These are phyloP conservation scores for Heteropelma amictum DNA, from an alignment of 2,888 invertebrate species.

Conservation along the genomic window DNA sequence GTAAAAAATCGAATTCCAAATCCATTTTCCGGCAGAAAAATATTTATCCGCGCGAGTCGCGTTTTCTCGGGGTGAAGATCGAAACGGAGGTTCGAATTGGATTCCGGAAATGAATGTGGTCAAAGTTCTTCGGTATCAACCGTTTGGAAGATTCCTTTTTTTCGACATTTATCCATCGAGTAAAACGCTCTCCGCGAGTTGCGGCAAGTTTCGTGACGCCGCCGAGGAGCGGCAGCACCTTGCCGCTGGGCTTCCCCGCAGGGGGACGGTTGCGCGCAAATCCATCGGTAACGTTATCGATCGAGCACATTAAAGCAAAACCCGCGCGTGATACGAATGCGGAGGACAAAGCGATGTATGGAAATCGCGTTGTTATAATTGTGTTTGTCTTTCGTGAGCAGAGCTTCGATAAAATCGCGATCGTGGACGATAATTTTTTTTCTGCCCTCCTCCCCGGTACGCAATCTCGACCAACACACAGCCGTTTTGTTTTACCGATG, in stretches of 20 bases:
- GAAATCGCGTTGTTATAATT: neutral
- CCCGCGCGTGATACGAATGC: neutral
- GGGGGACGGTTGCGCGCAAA: neutral
- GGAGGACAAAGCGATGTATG: neutral
- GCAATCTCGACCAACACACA: neutral
- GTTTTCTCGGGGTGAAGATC: neutral
- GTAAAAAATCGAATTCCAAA: too few species aligned
- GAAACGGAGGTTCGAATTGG: slow-evolving; percentile 7
- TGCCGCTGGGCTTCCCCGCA: slow-evolving; percentile 17
- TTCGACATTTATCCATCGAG: slow-evolving; percentile 60
- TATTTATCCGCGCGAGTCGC: too few species aligned
- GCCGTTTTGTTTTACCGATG: neutral
- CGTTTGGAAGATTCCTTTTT: slow-evolving; percentile 13
- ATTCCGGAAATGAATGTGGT: neutral
- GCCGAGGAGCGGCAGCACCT: slow-evolving; percentile 64
- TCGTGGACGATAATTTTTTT: slow-evolving; percentile 19
- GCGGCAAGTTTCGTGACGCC: slow-evolving; percentile 30
- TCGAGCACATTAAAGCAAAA: neutral
- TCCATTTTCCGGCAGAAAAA: too few species aligned
- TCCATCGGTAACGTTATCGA: slow-evolving; percentile 52
- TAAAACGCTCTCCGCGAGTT: neutral
- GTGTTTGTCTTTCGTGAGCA: neutral
- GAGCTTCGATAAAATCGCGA: neutral
- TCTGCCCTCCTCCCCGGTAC: neutral
- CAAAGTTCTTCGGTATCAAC: slow-evolving; percentile 5